Evolutionary conservation across 2,113 vertebrate species (phyloP).

Genomic region (Microcebus ravelobensis): DNA sequence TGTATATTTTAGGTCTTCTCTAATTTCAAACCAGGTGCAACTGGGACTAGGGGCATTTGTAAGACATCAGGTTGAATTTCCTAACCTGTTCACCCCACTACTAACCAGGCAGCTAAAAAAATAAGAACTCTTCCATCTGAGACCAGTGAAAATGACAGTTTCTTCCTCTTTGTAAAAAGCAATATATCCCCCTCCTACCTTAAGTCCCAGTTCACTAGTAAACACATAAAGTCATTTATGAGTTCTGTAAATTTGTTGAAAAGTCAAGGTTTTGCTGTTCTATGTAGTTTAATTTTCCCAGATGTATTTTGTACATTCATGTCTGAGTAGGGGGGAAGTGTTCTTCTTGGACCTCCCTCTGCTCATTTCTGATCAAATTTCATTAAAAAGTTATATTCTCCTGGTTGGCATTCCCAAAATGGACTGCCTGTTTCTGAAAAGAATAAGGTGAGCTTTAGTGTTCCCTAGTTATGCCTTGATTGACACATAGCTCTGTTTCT

Average conservation of each 20-base stretch:
- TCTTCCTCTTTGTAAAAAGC: conserved; percentile 73
- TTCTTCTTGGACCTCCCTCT: conserved; percentile 53
- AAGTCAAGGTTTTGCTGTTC: conserved; percentile 74
- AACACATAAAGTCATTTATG: conserved; percentile 79
- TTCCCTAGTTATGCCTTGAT: conserved; percentile 16
- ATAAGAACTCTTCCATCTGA: conserved; percentile 70
- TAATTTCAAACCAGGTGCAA: conserved; percentile 55
- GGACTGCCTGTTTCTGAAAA: conserved; percentile 61
- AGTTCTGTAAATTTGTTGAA: conserved; percentile 79
- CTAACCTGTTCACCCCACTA: conserved; percentile 65
- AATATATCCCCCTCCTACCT: conserved; percentile 58
- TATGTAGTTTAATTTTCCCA: conserved; percentile 76
- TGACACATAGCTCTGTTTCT: conserved; percentile 28
- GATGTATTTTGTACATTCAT: conserved; percentile 65
- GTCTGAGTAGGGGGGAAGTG: conserved; percentile 24
- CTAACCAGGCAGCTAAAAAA: conserved; percentile 73
- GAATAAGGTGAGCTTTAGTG: conserved; percentile 25
- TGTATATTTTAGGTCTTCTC: conserved; percentile 34
- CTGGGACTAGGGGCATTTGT: conserved; percentile 45
- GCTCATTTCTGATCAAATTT: conserved; percentile 74
- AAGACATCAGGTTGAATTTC: conserved; percentile 78
- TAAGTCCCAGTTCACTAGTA: conserved; percentile 75
- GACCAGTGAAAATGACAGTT: conserved; percentile 75
- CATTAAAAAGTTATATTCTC: conserved; percentile 59
- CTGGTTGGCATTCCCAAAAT: conserved; percentile 53